These are phyloP conservation scores for Apotomis betuletana DNA, from an alignment of 2,888 invertebrate genomes.

Conservation along the genomic window DNA sequence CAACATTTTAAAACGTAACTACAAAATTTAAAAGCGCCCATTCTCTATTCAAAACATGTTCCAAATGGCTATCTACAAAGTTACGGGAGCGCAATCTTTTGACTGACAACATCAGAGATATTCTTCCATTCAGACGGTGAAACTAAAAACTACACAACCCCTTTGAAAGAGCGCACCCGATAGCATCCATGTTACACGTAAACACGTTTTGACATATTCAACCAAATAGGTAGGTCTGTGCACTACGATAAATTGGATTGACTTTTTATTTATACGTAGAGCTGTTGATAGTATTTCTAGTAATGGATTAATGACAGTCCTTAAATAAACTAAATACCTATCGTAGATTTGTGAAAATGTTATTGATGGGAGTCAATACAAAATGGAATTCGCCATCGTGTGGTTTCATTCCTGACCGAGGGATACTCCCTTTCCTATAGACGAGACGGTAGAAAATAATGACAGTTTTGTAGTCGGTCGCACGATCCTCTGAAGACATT, in stretches of 20 bases:
- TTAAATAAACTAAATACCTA: too few species aligned
- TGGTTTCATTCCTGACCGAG: too few species aligned
- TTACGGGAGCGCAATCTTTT: constrained; percentile 17
- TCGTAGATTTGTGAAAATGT: too few species aligned
- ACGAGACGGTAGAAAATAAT: too few species aligned
- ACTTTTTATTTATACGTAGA: not conserved
- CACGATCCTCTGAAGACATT: too few species aligned
- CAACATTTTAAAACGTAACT: constrained; percentile 14
- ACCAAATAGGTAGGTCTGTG: not conserved
- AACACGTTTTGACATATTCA: not conserved
- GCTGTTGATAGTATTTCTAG: not conserved
- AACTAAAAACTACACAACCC: constrained; percentile 7
- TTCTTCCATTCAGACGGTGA: constrained; percentile 10
- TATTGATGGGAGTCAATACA: too few species aligned
- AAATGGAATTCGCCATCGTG: too few species aligned
- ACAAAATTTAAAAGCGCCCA: constrained; percentile 19
- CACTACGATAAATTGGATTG: constrained; percentile 1
- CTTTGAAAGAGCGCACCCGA: constrained; percentile 4
- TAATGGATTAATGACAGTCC: too few species aligned
- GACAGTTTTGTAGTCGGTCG: too few species aligned
- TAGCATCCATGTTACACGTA: constrained; percentile 2
- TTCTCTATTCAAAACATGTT: constrained; percentile 33
- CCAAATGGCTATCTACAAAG: constrained; percentile 30
- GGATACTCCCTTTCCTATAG: too few species aligned
- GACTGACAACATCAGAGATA: constrained; percentile 23